A percentile compares a stretch with the other conserved stretches of the same genome.
These are phyloP conservation scores for Drosophila subsilvestris DNA, from an alignment of 2,888 invertebrate genomes.

Conservation along the genomic window DNA sequence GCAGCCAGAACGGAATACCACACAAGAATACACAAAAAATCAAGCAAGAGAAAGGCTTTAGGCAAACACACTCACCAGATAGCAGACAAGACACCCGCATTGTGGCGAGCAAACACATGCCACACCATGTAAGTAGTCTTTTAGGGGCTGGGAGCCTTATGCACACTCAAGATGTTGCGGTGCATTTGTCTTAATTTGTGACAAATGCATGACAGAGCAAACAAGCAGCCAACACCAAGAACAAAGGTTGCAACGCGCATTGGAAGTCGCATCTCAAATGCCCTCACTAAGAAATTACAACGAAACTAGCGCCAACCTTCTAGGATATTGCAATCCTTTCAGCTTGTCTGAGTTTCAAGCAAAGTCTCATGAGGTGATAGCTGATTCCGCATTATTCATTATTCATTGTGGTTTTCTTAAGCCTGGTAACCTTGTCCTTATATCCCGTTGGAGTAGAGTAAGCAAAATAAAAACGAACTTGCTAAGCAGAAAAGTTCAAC, in stretches of 20 bases:
- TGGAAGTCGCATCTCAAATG: neutral
- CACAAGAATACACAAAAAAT: conserved; percentile 6
- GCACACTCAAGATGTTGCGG: conserved; percentile 43
- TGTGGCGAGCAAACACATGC: conserved; percentile 25
- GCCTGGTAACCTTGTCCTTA: neutral
- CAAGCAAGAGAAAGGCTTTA: conserved; percentile 49
- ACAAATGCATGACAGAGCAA: conserved; percentile 67
- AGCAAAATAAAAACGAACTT: neutral
- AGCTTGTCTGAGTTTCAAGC: neutral
- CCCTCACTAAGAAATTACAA: neutral
- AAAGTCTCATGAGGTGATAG: neutral
- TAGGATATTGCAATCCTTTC: neutral
- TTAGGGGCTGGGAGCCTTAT: conserved; percentile 5
- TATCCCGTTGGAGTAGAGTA: neutral
- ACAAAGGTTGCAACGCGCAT: neutral
- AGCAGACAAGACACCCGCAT: conserved; percentile 47
- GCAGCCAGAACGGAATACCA: conserved; percentile 22
- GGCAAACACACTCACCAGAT: conserved; percentile 67
- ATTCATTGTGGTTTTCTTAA: neutral
- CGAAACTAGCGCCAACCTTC: too few relatives aligned
- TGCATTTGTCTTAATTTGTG: conserved; percentile 78
- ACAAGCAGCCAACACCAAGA: conserved; percentile 21
- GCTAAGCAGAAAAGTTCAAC: conserved; percentile 2
- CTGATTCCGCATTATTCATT: neutral
- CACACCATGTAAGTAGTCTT: conserved; percentile 6